Base-by-base conservation (phyloP, 2,888 invertebrate genomes). In the Leptogaster cylindrica region DNA sequence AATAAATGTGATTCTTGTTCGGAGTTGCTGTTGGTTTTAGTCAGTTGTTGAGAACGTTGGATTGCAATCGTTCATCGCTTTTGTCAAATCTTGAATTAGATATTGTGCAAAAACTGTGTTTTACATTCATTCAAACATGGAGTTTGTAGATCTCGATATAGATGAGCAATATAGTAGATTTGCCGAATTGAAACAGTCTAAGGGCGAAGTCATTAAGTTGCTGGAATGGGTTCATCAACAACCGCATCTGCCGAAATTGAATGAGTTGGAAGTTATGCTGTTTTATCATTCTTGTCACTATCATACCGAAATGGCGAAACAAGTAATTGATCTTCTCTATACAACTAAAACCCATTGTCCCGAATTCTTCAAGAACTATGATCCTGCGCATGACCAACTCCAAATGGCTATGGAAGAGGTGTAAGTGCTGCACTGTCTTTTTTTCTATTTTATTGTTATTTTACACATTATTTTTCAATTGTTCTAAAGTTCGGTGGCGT, bases 211-310 rank as follows among this genome's bases (percentile, higher is more conserved):
- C 36, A 76, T 80, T 52, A 83, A 83, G 68, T 76, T 90, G 10
- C 74, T 84, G 39, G 82, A 85, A 23, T 91, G 90, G 90, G 79
- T 85, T 27, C 76, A 83, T 4, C 86, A 86, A n/a, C 90, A 90
- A 75, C 87, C 88, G 0, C 89, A 90, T 77, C 77, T 90, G 66
- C 85, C 88, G 0, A 76, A 84, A 71, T 81, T 87, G 2, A 82
- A 82, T 75, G 88, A 88, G 68, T 73, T 83, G 58, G 87, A 88
- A 70, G 81, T 88, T 7, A 85, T 88, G 52, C 78, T 89, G 28
- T 88, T 88, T 68, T 85, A 87, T 71, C 88, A 90, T 77, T 88
- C 89, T 75, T 89, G 90, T 77, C 82, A 85, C 66, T 85, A 85
- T 72, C 88, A 88, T 71, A 81, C 88, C 61, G 90, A 89, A 72